These are phyloP conservation scores for Hylia prasina DNA, from an alignment of 2,113 vertebrate genomes.

Conservation along the genomic window DNA sequence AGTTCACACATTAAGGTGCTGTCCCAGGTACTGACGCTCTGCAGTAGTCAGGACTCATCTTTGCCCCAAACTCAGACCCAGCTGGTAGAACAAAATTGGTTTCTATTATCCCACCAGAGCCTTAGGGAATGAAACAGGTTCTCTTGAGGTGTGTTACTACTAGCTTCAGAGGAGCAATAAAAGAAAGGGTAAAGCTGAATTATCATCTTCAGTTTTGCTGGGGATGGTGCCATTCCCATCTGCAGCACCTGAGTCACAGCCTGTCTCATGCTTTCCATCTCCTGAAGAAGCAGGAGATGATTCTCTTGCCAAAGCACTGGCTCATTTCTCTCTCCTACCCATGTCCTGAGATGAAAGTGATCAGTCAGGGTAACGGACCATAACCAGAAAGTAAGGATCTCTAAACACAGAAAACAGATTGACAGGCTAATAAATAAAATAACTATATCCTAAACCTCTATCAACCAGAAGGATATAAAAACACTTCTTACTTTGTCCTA, in stretches of 20 bases:
- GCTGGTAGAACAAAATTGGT: background rate
- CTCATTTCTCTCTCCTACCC: background rate
- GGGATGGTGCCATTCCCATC: background rate
- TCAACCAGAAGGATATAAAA: background rate
- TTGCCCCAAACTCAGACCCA: background rate
- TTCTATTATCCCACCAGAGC: background rate
- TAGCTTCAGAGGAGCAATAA: background rate
- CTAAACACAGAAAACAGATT: background rate
- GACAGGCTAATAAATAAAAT: background rate
- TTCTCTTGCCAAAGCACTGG: background rate
- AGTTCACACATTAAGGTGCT: accelerated
- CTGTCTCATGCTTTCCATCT: background rate
- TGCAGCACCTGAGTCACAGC: background rate
- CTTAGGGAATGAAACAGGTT: background rate
- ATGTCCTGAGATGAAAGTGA: background rate
- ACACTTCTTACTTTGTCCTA: accelerated
- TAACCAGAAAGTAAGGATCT: background rate
- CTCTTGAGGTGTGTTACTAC: background rate
- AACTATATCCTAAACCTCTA: background rate
- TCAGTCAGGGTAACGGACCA: background rate
- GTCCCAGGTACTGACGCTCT: background rate
- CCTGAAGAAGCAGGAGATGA: background rate
- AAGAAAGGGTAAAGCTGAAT: background rate
- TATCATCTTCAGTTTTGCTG: background rate
- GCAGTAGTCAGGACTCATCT: background rate